Conservation (phyloP, 2,797 vertebrate species). For the Sphenodon punctatus region DNA sequence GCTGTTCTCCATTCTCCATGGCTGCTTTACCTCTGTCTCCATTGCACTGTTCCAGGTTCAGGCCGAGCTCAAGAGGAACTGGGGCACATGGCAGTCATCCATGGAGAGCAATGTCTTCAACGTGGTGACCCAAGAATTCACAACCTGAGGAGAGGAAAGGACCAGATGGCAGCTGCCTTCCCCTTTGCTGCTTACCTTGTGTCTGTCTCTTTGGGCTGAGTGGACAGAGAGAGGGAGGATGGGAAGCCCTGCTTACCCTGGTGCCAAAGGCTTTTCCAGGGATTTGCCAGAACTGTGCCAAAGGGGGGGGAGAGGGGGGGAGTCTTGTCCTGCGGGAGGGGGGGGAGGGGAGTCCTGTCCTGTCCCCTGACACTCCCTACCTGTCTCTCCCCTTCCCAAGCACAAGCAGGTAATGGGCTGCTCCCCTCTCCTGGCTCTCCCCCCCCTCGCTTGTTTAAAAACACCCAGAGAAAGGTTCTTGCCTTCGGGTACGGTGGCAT, state of each 20-base stretch:
- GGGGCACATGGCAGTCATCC: constrained; percentile 56
- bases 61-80: constrained; percentile 67
- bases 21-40: too few species aligned
- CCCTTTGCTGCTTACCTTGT: not conserved
- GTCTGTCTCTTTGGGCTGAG: not conserved
- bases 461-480: not conserved
- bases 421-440: too few species aligned
- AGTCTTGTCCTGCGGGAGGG: too few species aligned
- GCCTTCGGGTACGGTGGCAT: not conserved
- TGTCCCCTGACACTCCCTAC: too few species aligned
- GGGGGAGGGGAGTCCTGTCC: too few species aligned
- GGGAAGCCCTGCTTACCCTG: too few species aligned
- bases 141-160: fast-evolving
- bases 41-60: constrained; percentile 64
- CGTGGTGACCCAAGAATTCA: constrained; percentile 70
- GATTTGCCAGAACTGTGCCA: too few species aligned
- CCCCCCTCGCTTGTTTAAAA: not conserved
- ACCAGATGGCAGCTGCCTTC: fast-evolving
- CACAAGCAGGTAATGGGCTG: too few species aligned
- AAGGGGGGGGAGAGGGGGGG: too few species aligned
- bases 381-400: too few species aligned
- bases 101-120: constrained; percentile 69
- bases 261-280: too few species aligned
- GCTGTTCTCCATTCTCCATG: not conserved
- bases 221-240: not conserved